Conservation (phyloP, 2,797 vertebrate genomes). For the Benthosema pterotum region DNA sequence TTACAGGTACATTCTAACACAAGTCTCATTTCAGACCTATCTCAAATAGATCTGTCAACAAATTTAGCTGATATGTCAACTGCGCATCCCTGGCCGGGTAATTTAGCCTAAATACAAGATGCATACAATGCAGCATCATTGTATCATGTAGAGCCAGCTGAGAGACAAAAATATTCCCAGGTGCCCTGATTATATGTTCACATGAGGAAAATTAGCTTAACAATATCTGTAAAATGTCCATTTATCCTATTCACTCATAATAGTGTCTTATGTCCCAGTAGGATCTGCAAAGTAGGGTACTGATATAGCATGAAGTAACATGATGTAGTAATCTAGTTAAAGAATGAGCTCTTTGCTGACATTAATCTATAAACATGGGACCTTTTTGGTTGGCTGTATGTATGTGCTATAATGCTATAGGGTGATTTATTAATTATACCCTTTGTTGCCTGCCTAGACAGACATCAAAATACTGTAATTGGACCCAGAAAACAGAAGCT, state of each 20-base stretch:
- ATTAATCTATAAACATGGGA: conserved; percentile 31
- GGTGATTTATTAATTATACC: conserved; percentile 54
- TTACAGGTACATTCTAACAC: neutral
- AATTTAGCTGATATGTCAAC: conserved; percentile 19
- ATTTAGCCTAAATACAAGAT: conserved; percentile 1
- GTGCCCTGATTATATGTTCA: too few relatives aligned
- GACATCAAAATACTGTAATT: conserved; percentile 67
- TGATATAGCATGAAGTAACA: neutral
- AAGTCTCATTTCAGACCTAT: conserved; percentile 11
- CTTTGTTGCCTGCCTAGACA: conserved; percentile 29
- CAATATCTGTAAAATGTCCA: too few relatives aligned
- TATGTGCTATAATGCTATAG: conserved; percentile 41
- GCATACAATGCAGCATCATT: neutral
- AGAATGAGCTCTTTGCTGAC: conserved; percentile 18
- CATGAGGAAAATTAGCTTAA: too few relatives aligned
- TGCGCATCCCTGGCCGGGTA: conserved; percentile 30
- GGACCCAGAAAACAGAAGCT: conserved; percentile 53
- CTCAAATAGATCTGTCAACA: conserved; percentile 53
- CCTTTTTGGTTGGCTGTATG: conserved; percentile 28
- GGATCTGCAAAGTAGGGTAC: neutral
- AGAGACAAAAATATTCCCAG: too few relatives aligned
- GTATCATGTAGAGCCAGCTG: neutral
- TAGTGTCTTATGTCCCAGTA: too few relatives aligned
- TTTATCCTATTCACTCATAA: too few relatives aligned
- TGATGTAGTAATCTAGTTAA: conserved; percentile 21